Base-by-base conservation (phyloP, 1,140 invertebrate species). In the Lerema accius region DNA sequence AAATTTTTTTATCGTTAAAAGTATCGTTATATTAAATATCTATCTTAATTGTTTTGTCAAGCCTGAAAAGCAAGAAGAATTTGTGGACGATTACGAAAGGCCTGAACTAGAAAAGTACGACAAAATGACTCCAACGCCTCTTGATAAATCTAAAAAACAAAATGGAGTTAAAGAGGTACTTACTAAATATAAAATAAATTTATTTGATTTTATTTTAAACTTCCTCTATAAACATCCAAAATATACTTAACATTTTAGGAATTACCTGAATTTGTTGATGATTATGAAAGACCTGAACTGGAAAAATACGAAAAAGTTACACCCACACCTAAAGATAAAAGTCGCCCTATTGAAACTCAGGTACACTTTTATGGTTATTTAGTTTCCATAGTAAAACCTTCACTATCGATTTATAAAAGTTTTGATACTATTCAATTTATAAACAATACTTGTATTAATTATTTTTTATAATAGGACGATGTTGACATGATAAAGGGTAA, bases 31-130 rank as follows among this genome's bases (percentile, higher is more conserved):
- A 58, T 11, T 7, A 16, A 49, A 23, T 39, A 16, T 49, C 37
- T 51, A 35, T 35, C 53, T 64, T 53, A 56, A 42, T 70, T 55
- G 23, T 55, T 66, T 40, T 6, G 23, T 74, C 61, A 80, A 89
- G 84, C 85, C 85, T 43, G 80, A 78, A 40, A 73, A 85, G 49
- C 69, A 82, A 59, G 76, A 76, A 68, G 84, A 88, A 58, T 85
- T 84, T 51, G 75, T 90, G 9, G 86, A 91, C 49, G 87, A 92
- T 75, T 92, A 92, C 63, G 87, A 92, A 84, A 78, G 84, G 16
- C 91, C 92, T 6, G 80, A 90, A 28, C 73, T 93, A 61, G 91
- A 92, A 67, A 92, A 89, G 78, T 92, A 91, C 67, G 87, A 91
- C 64, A 91, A 89, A 76, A 28, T 82, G n/a, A 71, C 73, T 62